Percentiles rank a stretch among this genome's conserved stretches.
Conservation (phyloP, 1,140 invertebrate species). For the Pantala flavescens region DNA sequence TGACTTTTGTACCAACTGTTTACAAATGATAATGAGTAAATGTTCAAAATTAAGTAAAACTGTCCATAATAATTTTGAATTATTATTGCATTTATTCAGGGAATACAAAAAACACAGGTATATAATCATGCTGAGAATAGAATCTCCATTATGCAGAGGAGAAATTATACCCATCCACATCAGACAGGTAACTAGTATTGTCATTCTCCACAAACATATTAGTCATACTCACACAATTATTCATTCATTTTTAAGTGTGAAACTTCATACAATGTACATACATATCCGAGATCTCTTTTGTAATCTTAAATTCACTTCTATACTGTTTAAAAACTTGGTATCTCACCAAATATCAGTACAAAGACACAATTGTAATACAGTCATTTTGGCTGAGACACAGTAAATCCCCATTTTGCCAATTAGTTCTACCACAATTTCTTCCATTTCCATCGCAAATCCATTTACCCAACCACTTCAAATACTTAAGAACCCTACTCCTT, state of each 20-base stretch:
- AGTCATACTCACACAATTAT: not conserved
- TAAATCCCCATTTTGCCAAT: not conserved
- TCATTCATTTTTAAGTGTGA: not conserved
- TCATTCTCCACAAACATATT: constrained; percentile 4
- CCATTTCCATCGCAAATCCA: not conserved
- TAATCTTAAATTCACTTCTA: not conserved
- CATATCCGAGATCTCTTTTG: not conserved
- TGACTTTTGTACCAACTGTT: too few species aligned
- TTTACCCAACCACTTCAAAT: not conserved
- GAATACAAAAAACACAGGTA: constrained; percentile 10
- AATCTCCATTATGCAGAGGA: constrained; percentile 1
- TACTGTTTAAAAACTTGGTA: not conserved
- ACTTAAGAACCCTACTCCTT: not conserved
- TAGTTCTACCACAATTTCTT: not conserved
- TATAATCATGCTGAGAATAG: constrained; percentile 4
- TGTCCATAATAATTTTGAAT: not conserved
- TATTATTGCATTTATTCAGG: constrained; percentile 10
- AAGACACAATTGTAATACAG: constrained; percentile 10
- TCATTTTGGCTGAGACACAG: not conserved
- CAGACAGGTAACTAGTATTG: constrained; percentile 9
- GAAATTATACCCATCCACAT: not conserved
- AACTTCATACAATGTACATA: not conserved
- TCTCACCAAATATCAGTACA: constrained; percentile 5
- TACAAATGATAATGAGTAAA: too few species aligned
- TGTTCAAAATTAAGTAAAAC: too few species aligned